Evolutionary conservation across 2,888 invertebrate genomes (phyloP).

Genomic region (Ophion obscuratus): DNA sequence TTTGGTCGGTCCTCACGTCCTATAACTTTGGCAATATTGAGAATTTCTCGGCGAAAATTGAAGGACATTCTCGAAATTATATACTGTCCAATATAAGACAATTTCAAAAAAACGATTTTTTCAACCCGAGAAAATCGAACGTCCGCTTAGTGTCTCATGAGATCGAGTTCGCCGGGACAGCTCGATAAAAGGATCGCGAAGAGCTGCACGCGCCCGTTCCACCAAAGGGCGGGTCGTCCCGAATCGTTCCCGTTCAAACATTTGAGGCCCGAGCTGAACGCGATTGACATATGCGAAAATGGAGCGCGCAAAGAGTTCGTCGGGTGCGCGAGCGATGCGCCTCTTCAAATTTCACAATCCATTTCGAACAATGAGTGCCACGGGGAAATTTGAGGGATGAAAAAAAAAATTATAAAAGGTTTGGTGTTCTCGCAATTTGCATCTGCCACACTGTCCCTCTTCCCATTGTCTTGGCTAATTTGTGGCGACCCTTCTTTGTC

Average conservation of each 20-base stretch:
- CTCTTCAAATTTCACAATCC: slow-evolving; percentile 77
- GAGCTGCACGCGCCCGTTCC: slow-evolving; percentile 31
- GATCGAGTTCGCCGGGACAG: slow-evolving; percentile 41
- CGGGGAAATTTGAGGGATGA: slow-evolving; percentile 66
- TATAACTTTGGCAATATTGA: too few relatives aligned
- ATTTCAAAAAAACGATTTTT: too few relatives aligned
- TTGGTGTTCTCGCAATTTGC: slow-evolving; percentile 78
- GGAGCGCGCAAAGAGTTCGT: slow-evolving; percentile 35
- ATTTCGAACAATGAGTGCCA: slow-evolving; percentile 72
- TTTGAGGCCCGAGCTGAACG: slow-evolving; percentile 19
- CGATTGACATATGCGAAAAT: slow-evolving; percentile 59
- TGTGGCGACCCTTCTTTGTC: slow-evolving; percentile 72
- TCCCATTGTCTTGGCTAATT: slow-evolving; percentile 83
- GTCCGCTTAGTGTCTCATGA: neutral
- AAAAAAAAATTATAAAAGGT: slow-evolving; percentile 64
- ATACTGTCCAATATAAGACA: too few relatives aligned
- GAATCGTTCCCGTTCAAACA: slow-evolving; percentile 17
- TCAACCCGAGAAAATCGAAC: neutral
- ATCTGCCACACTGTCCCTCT: slow-evolving; percentile 78
- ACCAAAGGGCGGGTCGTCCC: slow-evolving; percentile 22
- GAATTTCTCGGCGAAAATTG: too few relatives aligned
- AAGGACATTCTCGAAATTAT: too few relatives aligned
- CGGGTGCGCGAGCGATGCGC: slow-evolving; percentile 57
- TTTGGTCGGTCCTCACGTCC: too few relatives aligned
- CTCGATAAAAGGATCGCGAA: slow-evolving; percentile 29